Evolutionary conservation across 92 coral and sea anemone species (phyloP).

Genomic region (Virgularia gustaviana): DNA sequence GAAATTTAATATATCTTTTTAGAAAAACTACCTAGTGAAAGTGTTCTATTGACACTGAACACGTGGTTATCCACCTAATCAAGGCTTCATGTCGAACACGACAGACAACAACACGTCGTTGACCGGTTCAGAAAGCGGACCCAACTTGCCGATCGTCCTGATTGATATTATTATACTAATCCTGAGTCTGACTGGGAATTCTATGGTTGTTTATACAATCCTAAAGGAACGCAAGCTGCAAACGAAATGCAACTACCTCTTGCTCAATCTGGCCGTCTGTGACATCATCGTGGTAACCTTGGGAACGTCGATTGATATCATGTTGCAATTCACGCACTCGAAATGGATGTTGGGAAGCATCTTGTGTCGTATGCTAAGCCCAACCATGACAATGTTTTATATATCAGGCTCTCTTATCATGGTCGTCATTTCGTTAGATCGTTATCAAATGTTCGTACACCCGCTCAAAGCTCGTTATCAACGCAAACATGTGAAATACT

Average conservation of each 20-base stretch:
- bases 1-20: background rate
- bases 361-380: slow-evolving; percentile 17
- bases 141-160: slow-evolving; percentile 10
- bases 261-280: slow-evolving; percentile 30
- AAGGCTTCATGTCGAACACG: background rate
- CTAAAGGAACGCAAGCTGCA: slow-evolving; percentile 29
- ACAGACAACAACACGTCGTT: slow-evolving; percentile 9
- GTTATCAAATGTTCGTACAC: slow-evolving; percentile 35
- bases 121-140: background rate
- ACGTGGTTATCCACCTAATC: background rate
- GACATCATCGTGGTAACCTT: slow-evolving; percentile 27
- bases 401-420: slow-evolving; percentile 24
- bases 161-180: slow-evolving; percentile 20
- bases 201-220: slow-evolving; percentile 30
- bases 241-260: slow-evolving; percentile 27
- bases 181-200: slow-evolving; percentile 28
- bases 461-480: slow-evolving; percentile 32
- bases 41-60: background rate
- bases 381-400: slow-evolving; percentile 29
- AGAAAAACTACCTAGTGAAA: background rate
- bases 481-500: slow-evolving; percentile 34
- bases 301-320: slow-evolving; percentile 25
- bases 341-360: slow-evolving; percentile 23
- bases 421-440: slow-evolving; percentile 31
- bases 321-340: slow-evolving; percentile 26